Evolutionary conservation across 2,888 invertebrate genomes (phyloP), one percentile per base, ranked within the genome.

Genomic region (Tetragnatha montana): DNA sequence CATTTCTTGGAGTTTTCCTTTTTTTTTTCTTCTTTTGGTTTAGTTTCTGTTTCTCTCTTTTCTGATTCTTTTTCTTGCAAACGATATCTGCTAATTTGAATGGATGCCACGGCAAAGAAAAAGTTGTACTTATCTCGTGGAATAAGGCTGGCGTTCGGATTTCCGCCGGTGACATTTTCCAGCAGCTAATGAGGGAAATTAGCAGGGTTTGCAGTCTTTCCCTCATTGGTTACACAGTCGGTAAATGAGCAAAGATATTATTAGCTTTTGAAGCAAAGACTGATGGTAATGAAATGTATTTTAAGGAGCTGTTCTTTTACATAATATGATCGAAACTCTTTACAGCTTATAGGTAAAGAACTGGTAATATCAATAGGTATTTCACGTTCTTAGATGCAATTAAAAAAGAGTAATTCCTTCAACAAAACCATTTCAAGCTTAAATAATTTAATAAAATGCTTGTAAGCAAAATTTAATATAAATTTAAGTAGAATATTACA

Each of bases 61-160:
- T 71, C 73, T 1, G 6, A 8, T 21, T 1, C 51, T 79, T 22
- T 60, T 68, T 60, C 60, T 50, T 17, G 51, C 21, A 73, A 81
- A 22, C 81, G 73, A 82, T 82, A 51, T 74, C 22, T 60, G 73
- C 81, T 50, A 82, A 82, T 82, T 82, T 82, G 73, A 71, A 82
- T 73, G 14, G 73, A 10, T 80, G 78, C 17, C 19, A 6, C 22
- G 22, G 68, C 60, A 68, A 47, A 68, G 51, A 51, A 21, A 22
- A n/a, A 22, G 17, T 51, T 60, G 51, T 73, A 51, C 51, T 73
- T 82, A 21, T 51, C 8, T 81, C 19, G n/a, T 8, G 7, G 19
- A 47, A 82, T 73, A 22, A 73, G 17, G 51, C n/a, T 21, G 51
- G 51, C 6, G 19, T 14, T 51, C 73, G 81, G 81, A 82, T 50